A percentile compares a stretch with the other conserved stretches of the same genome.
phyloP scores from a whole-genome alignment of 2,797 vertebrate species.

The Acrocephalus scirpaceus region DNA sequence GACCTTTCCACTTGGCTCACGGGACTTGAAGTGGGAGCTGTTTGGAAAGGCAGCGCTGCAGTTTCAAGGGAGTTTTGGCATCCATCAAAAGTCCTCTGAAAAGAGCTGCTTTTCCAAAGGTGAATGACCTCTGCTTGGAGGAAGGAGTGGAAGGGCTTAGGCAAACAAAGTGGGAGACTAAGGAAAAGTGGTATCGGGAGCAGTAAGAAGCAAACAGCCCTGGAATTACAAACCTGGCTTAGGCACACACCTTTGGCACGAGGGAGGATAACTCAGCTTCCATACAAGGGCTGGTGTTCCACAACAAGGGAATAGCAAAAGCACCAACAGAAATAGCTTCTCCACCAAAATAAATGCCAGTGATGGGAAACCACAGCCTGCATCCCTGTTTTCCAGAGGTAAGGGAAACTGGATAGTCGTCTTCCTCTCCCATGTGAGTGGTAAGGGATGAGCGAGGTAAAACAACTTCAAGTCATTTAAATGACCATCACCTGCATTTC shows the following conservation, averaged over 20 bases:
- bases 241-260: background rate
- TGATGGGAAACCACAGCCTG: background rate
- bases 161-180: background rate
- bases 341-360: background rate
- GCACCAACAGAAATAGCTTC: background rate
- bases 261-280: background rate
- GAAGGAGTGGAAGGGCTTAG: conserved; percentile 7
- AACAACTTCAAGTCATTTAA: background rate
- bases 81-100: background rate
- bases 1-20: background rate
- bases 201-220: background rate
- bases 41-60: background rate
- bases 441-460: background rate
- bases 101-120: background rate
- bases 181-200: background rate
- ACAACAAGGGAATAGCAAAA: background rate
- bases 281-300: accelerated
- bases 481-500: background rate
- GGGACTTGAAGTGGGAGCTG: background rate
- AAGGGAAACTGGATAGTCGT: background rate
- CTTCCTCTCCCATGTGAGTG: background rate
- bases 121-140: background rate
- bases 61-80: background rate
- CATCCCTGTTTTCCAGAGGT: background rate
- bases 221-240: background rate